These are phyloP conservation scores for Butorides virescens DNA, from an alignment of 2,113 vertebrate species.

Conservation along the genomic window DNA sequence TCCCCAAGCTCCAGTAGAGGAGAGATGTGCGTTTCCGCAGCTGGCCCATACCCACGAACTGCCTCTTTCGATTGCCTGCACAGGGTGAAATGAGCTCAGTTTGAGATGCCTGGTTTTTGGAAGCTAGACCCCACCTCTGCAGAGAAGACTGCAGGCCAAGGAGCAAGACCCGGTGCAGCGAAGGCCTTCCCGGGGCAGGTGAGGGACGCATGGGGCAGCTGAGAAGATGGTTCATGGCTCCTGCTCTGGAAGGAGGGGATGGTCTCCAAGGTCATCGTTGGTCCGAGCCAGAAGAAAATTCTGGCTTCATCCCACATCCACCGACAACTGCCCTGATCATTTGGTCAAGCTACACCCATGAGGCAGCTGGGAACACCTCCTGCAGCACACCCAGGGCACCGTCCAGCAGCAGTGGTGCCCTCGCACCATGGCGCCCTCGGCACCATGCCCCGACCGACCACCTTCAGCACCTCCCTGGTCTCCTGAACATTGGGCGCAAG, in stretches of 20 bases:
- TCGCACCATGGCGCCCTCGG: too few relatives aligned
- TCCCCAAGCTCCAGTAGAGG: background rate
- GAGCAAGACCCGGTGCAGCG: background rate
- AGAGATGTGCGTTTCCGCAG: background rate
- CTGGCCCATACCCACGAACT: background rate
- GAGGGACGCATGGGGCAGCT: background rate
- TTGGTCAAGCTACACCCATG: fast-evolving
- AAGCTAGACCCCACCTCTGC: background rate
- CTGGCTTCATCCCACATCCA: fast-evolving
- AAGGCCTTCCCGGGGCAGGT: background rate
- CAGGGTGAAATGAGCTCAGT: fast-evolving
- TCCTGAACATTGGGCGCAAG: fast-evolving
- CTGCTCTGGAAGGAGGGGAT: background rate
- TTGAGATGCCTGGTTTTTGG: background rate
- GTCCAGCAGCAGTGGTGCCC: background rate
- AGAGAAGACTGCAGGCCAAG: background rate
- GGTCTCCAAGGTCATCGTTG: background rate
- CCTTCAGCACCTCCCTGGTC: background rate
- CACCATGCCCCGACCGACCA: background rate
- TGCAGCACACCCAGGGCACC: background rate
- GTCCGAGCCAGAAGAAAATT: background rate
- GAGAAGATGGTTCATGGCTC: background rate
- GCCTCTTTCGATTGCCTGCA: background rate
- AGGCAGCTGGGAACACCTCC: background rate
- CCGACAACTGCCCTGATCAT: fast-evolving